Percentiles rank a stretch among this genome's conserved stretches.
phyloP scores from a whole-genome alignment of 2,113 vertebrate genomes.

The Camelus bactrianus region DNA sequence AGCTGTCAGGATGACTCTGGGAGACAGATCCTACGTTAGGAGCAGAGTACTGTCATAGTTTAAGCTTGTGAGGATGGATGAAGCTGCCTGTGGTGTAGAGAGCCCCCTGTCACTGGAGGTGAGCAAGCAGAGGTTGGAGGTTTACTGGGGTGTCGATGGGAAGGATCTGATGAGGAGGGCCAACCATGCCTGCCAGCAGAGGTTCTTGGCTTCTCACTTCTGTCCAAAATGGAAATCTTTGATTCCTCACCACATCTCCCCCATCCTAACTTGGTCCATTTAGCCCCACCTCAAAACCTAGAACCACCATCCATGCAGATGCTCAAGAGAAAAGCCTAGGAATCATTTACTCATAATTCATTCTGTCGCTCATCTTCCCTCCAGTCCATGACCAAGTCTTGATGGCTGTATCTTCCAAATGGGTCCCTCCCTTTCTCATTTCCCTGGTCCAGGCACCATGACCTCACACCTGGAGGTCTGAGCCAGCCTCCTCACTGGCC shows the following conservation, averaged over 20 bases:
- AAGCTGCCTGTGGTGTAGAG: neutral
- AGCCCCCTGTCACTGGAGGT: neutral
- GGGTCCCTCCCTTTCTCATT: neutral
- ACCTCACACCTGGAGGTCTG: neutral
- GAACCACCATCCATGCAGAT: neutral
- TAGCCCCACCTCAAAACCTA: neutral
- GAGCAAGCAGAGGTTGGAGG: neutral
- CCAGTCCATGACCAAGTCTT: neutral
- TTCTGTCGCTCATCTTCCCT: neutral
- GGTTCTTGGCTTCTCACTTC: neutral
- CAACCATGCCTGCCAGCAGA: neutral
- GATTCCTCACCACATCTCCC: neutral
- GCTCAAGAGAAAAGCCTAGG: neutral
- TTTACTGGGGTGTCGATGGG: accelerated
- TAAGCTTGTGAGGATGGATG: neutral
- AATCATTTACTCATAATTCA: neutral
- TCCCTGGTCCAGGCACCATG: neutral
- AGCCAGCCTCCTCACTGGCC: neutral
- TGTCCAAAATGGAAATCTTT: neutral
- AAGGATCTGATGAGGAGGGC: accelerated
- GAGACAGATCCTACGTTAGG: neutral
- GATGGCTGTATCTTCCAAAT: neutral
- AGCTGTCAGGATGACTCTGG: neutral
- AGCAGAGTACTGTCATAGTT: neutral
- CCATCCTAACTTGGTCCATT: neutral